Conservation (phyloP, 1,140 invertebrate species). For the Conopomorpha cramerella region DNA sequence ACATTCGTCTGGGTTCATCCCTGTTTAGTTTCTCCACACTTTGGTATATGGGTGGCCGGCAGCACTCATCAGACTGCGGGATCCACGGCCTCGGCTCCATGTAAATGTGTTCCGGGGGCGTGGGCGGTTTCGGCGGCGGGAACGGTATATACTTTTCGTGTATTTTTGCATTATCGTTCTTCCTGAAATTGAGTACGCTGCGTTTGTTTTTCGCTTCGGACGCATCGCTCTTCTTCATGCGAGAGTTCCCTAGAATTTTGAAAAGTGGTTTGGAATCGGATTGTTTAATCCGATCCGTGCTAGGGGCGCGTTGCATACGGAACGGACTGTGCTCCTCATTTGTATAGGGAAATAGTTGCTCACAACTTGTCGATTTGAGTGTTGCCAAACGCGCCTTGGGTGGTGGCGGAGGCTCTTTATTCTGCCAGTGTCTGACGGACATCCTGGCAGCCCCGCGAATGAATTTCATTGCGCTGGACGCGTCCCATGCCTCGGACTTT, state of each 20-base stretch:
- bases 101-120: conserved; percentile 40
- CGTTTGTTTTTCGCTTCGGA: conserved; percentile 34
- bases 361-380: conserved; percentile 59
- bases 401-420: conserved; percentile 29
- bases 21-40: conserved; percentile 40
- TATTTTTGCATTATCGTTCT: conserved; percentile 37
- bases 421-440: conserved; percentile 54
- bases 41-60: conserved; percentile 37
- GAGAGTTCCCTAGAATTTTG: conserved; percentile 47
- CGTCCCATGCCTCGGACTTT: conserved; percentile 61
- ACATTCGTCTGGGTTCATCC: conserved; percentile 42
- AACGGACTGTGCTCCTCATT: conserved; percentile 45
- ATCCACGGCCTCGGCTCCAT: conserved; percentile 43
- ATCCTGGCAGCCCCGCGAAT: conserved; percentile 56
- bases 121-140: conserved; percentile 25
- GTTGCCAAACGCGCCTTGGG: conserved; percentile 30
- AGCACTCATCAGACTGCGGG: conserved; percentile 32
- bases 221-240: conserved; percentile 36
- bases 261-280: conserved; percentile 46
- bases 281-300: conserved; percentile 48
- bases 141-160: conserved; percentile 55
- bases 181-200: conserved; percentile 45
- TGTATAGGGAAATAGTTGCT: conserved; percentile 43
- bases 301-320: conserved; percentile 44
- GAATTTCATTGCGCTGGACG: conserved; percentile 48